phyloP scores from a whole-genome alignment of 2,113 vertebrate species.

The Thamnophis sirtalis region DNA sequence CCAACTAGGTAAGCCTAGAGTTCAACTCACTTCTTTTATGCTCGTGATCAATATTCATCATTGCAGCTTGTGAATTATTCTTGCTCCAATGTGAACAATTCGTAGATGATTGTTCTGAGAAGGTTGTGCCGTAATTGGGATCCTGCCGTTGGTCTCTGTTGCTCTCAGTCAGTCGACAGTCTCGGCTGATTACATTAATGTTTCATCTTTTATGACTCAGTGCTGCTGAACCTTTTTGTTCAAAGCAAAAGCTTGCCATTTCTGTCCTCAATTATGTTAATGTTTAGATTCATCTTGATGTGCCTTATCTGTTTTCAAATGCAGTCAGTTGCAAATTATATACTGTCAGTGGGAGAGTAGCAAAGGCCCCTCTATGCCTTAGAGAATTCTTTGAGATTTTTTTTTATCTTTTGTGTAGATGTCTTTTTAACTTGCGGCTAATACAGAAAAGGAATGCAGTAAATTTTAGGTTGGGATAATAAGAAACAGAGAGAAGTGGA shows the following conservation, averaged over 20 bases:
- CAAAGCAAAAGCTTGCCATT: conserved; percentile 39
- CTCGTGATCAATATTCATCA: conserved; percentile 42
- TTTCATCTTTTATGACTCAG: conserved; percentile 34
- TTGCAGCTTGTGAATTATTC: conserved; percentile 20
- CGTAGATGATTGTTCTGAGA: conserved; percentile 36
- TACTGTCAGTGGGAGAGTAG: conserved; percentile 7
- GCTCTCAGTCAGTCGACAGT: conserved; percentile 35
- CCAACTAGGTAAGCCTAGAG: conserved; percentile 48
- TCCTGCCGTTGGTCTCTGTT: conserved; percentile 16
- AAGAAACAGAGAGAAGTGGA: neutral
- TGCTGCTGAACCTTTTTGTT: conserved; percentile 39
- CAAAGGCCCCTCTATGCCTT: neutral
- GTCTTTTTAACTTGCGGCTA: neutral
- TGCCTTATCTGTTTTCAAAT: conserved; percentile 26
- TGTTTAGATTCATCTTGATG: conserved; percentile 40
- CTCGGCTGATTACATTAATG: conserved; percentile 59
- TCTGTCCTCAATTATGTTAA: conserved; percentile 30
- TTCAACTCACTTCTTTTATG: conserved; percentile 54
- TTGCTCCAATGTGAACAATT: conserved; percentile 24
- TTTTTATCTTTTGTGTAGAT: neutral
- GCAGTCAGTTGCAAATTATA: conserved; percentile 17
- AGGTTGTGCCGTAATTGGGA: conserved; percentile 48
- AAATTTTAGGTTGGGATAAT: neutral
- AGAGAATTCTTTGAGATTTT: neutral
- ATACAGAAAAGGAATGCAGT: neutral